Evolutionary conservation across 1,140 invertebrate species (phyloP).

Genomic region (Prorops nasuta): DNA sequence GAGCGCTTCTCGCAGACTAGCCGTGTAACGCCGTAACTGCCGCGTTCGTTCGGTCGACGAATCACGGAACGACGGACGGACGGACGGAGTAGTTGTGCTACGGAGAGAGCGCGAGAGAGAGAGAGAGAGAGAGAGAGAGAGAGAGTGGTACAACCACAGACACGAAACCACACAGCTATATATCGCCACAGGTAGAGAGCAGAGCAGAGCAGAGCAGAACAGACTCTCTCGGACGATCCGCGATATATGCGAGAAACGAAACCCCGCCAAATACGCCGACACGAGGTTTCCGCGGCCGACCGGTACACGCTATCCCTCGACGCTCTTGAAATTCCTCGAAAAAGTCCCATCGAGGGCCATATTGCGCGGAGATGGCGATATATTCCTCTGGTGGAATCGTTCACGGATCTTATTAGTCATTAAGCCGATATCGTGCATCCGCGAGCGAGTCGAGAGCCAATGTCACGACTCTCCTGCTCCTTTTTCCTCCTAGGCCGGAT

Average conservation of each 20-base stretch:
- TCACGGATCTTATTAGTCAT: constrained; percentile 23
- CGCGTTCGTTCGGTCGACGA: too few relatives aligned
- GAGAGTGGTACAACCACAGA: too few relatives aligned
- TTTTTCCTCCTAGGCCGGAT: constrained; percentile 23
- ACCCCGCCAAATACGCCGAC: constrained; percentile 37
- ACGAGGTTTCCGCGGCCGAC: neutral
- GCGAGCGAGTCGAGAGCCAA: constrained; percentile 7
- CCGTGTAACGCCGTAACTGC: too few relatives aligned
- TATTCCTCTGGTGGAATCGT: too few relatives aligned
- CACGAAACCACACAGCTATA: too few relatives aligned
- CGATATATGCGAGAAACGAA: neutral
- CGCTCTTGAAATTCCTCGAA: neutral
- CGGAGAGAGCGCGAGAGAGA: too few relatives aligned
- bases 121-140: too few relatives aligned
- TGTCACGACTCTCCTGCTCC: constrained; percentile 21
- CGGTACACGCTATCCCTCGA: neutral
- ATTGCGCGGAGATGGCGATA: neutral
- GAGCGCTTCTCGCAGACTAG: constrained; percentile 51
- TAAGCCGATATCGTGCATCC: constrained; percentile 8
- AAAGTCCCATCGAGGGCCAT: neutral
- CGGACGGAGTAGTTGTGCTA: too few relatives aligned
- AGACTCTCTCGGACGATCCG: too few relatives aligned
- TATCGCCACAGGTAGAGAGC: constrained; percentile 38
- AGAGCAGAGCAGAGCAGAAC: neutral
- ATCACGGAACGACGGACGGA: too few relatives aligned